Evolutionary conservation across 2,888 invertebrate genomes (phyloP), one percentile per base, ranked within the genome.

Genomic region (Eupithecia tripunctaria): DNA sequence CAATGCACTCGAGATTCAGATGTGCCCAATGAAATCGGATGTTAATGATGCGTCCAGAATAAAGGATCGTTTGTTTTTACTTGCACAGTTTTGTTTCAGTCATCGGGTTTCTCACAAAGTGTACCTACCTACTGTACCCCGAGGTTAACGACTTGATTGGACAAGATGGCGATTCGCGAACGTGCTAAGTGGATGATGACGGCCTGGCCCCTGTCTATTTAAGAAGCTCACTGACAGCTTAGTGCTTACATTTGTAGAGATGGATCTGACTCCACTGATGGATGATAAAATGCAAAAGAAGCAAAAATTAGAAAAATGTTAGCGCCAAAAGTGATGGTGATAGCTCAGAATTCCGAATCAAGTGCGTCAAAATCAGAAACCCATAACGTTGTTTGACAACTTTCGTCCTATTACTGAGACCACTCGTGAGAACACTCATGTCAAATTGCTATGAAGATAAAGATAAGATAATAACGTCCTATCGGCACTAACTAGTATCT

Each of bases 141-240:
- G 79, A 89, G 92, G 93, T 93, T 92, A 93, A 93, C 90, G 88
- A 92, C 89, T 89, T 91, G 91, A 92, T 93, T 91, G 90, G 84
- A 84, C 86, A 91, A 89, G 89, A 91, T 90, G 91, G 89, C 91
- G 89, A 88, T 88, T 87, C 80, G 88, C 88, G 84, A 90, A 90
- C 86, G 91, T 91, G 91, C 86, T 92, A 93, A 93, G 90, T 92
- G 91, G 88, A 91, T 92, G 91, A 93, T 92, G 90, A 88, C 88
- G 82, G 87, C 81, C 83, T 83, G 85, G 84, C 83, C 82, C 82
- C 78, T 79, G 77, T 81, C 84, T 86, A 86, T 85, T 86, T 86
- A 84, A 84, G 78, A 78, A 86, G 79, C 77, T 76, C 77, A 77
- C 72, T 69, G 76, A 76, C 76, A 73, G 18, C 27, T 10, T 60